phyloP scores from a whole-genome alignment of 1,140 invertebrate genomes.

The Diploscapter pachys region DNA sequence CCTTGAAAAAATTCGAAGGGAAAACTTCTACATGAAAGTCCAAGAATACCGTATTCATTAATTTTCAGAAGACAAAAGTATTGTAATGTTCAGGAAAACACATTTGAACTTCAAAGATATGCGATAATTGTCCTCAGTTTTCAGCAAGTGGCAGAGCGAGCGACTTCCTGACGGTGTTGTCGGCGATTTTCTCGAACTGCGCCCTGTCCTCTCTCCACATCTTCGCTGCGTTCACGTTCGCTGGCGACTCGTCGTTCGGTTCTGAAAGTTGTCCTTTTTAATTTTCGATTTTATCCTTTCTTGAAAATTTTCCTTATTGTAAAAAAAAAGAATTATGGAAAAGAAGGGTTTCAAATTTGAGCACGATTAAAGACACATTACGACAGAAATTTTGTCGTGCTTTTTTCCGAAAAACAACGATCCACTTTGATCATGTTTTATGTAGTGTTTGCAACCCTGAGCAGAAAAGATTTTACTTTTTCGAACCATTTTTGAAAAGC shows the following conservation, averaged over 20 bases:
- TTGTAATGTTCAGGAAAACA: not conserved
- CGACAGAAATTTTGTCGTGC: too few relatives aligned
- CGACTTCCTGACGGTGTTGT: constrained; percentile 85
- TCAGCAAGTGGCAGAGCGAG: constrained; percentile 68
- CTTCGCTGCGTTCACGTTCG: constrained; percentile 98
- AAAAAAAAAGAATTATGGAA: too few relatives aligned
- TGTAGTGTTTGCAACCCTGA: too few relatives aligned
- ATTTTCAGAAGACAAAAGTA: not conserved
- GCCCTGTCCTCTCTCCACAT: constrained; percentile 94
- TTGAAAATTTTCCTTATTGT: too few relatives aligned
- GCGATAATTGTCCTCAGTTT: not conserved
- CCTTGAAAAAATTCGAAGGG: too few relatives aligned
- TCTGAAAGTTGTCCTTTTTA: constrained; percentile 66
- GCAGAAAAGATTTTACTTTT: too few relatives aligned
- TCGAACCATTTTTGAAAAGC: not conserved
- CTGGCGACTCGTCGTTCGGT: constrained; percentile 98
- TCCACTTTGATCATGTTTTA: too few relatives aligned
- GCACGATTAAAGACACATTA: too few relatives aligned
- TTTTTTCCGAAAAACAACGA: too few relatives aligned
- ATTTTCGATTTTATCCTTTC: too few relatives aligned
- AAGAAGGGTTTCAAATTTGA: too few relatives aligned
- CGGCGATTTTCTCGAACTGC: constrained; percentile 89
- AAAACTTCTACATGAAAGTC: too few relatives aligned
- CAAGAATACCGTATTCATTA: not conserved
- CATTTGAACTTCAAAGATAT: not conserved